Evolutionary conservation across 1,140 invertebrate species (phyloP).

Genomic region (Episyrphus balteatus): DNA sequence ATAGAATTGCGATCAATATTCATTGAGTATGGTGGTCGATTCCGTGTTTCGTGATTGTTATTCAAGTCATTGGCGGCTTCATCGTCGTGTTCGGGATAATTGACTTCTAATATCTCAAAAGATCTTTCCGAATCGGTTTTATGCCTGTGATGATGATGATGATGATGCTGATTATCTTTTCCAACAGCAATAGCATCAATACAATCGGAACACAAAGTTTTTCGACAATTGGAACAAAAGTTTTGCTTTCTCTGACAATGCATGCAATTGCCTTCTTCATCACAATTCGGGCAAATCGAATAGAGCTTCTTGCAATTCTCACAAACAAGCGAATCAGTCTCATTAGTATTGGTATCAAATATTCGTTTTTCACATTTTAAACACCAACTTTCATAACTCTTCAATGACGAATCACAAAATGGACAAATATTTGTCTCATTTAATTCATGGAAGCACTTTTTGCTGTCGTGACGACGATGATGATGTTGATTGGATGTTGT

Average conservation of each 20-base stretch:
- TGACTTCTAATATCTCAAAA: constrained; percentile 24
- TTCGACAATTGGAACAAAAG: constrained; percentile 28
- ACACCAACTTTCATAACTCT: constrained; percentile 28
- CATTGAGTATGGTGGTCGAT: constrained; percentile 21
- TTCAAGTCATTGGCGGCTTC: neutral
- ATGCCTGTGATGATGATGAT: constrained; percentile 1
- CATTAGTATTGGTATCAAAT: constrained; percentile 13
- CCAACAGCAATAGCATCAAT: constrained; percentile 27
- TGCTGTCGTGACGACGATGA: constrained; percentile 8
- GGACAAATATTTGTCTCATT: constrained; percentile 30
- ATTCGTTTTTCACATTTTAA: constrained; percentile 3
- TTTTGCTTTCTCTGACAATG: constrained; percentile 27
- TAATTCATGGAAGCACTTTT: constrained; percentile 28
- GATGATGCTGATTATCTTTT: constrained; percentile 17
- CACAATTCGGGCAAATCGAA: constrained; percentile 20
- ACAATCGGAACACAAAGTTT: constrained; percentile 27
- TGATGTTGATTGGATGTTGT: too few species aligned
- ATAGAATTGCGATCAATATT: constrained; percentile 26
- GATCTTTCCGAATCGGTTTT: constrained; percentile 10
- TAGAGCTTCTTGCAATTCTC: constrained; percentile 29
- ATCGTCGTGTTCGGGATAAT: constrained; percentile 11
- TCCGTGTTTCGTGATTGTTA: neutral
- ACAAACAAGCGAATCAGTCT: constrained; percentile 24
- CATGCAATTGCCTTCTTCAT: constrained; percentile 25
- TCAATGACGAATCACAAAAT: constrained; percentile 27